These are phyloP conservation scores for Oscheius sp. DNA, from an alignment of 2,888 invertebrate species.

Conservation along the genomic window DNA sequence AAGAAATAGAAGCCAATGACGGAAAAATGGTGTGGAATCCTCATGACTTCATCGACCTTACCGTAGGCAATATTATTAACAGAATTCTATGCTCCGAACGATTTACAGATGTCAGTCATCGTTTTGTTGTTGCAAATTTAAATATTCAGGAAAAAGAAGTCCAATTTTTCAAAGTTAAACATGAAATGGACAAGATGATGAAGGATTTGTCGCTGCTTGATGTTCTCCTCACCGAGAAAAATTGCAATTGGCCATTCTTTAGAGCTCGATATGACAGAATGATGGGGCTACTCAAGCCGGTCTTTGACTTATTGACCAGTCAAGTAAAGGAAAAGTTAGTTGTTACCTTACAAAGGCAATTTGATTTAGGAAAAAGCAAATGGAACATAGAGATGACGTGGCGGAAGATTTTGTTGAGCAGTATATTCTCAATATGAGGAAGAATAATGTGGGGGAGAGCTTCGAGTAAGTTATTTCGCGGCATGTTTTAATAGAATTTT, in stretches of 20 bases:
- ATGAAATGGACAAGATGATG: constrained; percentile 25
- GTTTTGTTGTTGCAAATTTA: not conserved
- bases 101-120: constrained; percentile 40
- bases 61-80: constrained; percentile 58
- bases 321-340: constrained; percentile 26
- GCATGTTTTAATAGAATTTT: constrained; percentile 28
- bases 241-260: not conserved
- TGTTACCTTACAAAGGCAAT: not conserved
- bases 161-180: constrained; percentile 24
- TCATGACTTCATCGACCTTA: constrained; percentile 39
- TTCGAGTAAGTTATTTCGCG: constrained; percentile 3
- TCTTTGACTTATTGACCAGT: constrained; percentile 9
- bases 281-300: not conserved
- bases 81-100: constrained; percentile 47
- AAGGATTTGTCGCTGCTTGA: constrained; percentile 11
- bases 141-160: constrained; percentile 25
- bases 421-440: constrained; percentile 46
- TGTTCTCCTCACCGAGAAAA: constrained; percentile 9
- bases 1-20: not conserved
- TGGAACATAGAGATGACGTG: constrained; percentile 41
- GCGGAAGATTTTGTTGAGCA: constrained; percentile 52
- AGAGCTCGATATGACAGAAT: not conserved
- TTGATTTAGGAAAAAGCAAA: constrained; percentile 37
- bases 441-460: constrained; percentile 28
- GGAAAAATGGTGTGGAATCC: constrained; percentile 9